Conservation (phyloP, 2,888 invertebrate species). For the Pammene aurita region DNA sequence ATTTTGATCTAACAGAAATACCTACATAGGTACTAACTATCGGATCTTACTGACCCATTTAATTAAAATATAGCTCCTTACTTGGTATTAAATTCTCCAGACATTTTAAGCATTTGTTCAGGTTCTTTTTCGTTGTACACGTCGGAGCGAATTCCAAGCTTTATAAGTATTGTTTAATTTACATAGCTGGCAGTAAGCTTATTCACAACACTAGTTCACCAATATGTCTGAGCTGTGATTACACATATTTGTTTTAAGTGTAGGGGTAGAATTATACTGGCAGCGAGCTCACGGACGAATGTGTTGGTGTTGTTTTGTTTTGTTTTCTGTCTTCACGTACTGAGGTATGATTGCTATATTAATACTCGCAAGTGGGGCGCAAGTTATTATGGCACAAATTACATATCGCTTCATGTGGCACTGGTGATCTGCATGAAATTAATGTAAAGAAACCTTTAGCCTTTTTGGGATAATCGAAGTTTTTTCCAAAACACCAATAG, state of each 20-base stretch:
- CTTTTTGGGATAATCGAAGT: not conserved
- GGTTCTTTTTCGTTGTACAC: slow-evolving; percentile 1
- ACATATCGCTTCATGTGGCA: not conserved
- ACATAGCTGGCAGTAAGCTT: slow-evolving; percentile 5
- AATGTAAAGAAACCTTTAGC: not conserved
- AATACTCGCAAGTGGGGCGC: slow-evolving; percentile 4
- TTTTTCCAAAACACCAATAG: not conserved
- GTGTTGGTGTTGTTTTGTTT: slow-evolving; percentile 1
- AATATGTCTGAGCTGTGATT: not conserved
- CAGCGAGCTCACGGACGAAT: not conserved
- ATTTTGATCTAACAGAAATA: no score
- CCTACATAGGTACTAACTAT: no score
- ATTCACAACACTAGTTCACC: not conserved
- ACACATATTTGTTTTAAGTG: not conserved
- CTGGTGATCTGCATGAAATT: not conserved
- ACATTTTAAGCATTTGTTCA: slow-evolving; percentile 1
- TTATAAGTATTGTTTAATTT: slow-evolving; percentile 26
- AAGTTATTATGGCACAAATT: slow-evolving; percentile 4
- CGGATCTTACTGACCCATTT: no score
- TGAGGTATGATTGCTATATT: slow-evolving; percentile 28
- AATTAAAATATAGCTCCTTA: not conserved
- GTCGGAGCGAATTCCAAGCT: slow-evolving; percentile 7
- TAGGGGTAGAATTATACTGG: slow-evolving; percentile 1
- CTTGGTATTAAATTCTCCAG: slow-evolving; percentile 6
- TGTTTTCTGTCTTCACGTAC: slow-evolving; percentile 17